phyloP scores from a whole-genome alignment of 2,888 invertebrate species.

The Selenia dentaria region DNA sequence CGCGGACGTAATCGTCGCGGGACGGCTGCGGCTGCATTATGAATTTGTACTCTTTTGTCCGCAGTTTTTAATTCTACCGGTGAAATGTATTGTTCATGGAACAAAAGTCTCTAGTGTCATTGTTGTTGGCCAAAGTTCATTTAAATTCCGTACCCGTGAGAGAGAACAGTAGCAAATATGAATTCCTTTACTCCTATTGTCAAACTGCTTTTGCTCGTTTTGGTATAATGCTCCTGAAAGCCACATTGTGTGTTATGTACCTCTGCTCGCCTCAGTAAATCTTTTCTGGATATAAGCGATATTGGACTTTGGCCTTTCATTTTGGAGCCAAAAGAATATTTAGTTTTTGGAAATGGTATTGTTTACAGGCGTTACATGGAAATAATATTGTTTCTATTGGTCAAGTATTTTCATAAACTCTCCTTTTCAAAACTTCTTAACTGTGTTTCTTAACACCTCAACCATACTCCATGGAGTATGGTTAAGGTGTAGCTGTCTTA shows the following conservation, averaged over 20 bases:
- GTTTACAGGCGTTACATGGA: neutral
- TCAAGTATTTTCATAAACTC: no score
- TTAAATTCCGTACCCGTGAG: constrained; percentile 80
- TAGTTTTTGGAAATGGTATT: constrained; percentile 12
- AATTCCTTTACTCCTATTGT: constrained; percentile 80
- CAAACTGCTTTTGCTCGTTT: constrained; percentile 71
- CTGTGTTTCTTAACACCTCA: no score
- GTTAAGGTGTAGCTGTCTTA: no score
- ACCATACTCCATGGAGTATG: no score
- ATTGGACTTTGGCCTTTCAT: constrained; percentile 22
- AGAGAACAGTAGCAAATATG: constrained; percentile 82
- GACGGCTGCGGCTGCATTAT: constrained; percentile 71
- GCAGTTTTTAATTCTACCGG: constrained; percentile 82
- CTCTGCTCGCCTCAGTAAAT: constrained; percentile 32
- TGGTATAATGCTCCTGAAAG: constrained; percentile 70
- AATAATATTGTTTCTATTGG: neutral
- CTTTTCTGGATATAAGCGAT: constrained; percentile 33
- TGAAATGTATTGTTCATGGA: constrained; percentile 81
- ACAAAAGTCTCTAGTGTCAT: constrained; percentile 82
- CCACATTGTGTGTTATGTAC: constrained; percentile 60
- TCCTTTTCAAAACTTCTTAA: neutral
- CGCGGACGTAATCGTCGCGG: constrained; percentile 49
- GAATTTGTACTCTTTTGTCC: constrained; percentile 82
- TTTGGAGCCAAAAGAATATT: constrained; percentile 13
- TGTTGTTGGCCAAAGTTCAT: constrained; percentile 83